A percentile compares a stretch with the other conserved stretches of the same genome.
phyloP scores from a whole-genome alignment of 2,888 invertebrate species.

The Rhimphoctona megacephalus region DNA sequence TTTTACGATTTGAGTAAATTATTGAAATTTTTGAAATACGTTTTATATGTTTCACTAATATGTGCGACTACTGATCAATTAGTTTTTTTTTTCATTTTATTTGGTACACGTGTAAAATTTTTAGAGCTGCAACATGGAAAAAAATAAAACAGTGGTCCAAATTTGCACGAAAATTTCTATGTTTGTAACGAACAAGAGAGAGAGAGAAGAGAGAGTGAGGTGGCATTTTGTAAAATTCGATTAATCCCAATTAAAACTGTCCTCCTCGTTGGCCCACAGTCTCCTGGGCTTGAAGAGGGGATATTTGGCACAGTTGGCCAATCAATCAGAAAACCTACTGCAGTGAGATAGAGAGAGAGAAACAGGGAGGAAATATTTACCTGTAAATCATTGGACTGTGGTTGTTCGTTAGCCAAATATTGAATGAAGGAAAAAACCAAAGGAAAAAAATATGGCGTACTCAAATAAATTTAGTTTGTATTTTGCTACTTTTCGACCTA shows the following conservation, averaged over 20 bases:
- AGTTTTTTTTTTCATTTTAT: neutral
- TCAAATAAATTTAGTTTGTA: neutral
- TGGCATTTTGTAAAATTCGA: constrained; percentile 31
- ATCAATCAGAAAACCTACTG: constrained; percentile 20
- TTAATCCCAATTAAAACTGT: constrained; percentile 36
- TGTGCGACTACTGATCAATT: neutral
- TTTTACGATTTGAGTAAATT: neutral
- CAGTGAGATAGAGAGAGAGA: constrained; percentile 3
- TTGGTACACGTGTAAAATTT: neutral
- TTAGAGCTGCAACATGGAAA: neutral
- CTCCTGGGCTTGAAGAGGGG: neutral
- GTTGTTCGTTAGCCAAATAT: constrained; percentile 27
- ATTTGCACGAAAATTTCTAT: neutral
- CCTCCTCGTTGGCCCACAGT: constrained; percentile 14
- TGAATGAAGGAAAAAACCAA: neutral
- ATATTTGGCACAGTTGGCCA: constrained; percentile 5
- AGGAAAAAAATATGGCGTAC: constrained; percentile 4
- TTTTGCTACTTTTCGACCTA: constrained; percentile 21
- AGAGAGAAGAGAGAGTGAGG: neutral
- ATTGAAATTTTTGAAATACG: neutral
- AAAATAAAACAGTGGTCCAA: neutral
- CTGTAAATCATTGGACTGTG: constrained; percentile 70
- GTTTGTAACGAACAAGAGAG: neutral
- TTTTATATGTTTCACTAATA: neutral
- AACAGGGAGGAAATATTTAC: constrained; percentile 71